Evolutionary conservation across 2,888 invertebrate species (phyloP).

Genomic region (Eudemis profundana): DNA sequence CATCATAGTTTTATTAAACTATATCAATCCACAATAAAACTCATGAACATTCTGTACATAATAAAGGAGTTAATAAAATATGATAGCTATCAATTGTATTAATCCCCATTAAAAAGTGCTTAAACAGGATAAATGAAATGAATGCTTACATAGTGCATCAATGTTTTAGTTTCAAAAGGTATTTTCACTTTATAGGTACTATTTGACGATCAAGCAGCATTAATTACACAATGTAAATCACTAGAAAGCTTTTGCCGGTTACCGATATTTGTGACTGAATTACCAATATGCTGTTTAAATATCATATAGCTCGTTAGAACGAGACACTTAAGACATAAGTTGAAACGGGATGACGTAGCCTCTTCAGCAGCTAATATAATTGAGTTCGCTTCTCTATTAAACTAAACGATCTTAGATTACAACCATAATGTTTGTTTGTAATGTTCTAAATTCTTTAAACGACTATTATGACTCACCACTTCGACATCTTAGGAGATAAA

Average conservation of each 20-base stretch:
- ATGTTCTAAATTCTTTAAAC: slow-evolving; percentile 9
- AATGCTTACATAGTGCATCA: no score
- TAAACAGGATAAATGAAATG: no score
- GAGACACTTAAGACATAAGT: background rate
- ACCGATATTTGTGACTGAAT: background rate
- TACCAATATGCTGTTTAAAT: background rate
- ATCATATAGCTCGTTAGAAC: background rate
- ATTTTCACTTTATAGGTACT: background rate
- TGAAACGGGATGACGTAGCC: background rate
- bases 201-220: background rate
- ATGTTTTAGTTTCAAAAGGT: no score
- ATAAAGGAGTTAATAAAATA: no score
- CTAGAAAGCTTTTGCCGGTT: slow-evolving; percentile 30
- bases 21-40: no score
- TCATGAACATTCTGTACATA: no score
- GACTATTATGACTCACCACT: slow-evolving; percentile 65
- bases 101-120: no score
- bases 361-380: slow-evolving; percentile 9
- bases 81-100: no score
- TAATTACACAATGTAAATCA: background rate
- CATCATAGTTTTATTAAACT: no score
- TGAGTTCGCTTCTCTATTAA: slow-evolving; percentile 2
- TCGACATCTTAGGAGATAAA: slow-evolving; percentile 65
- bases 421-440: slow-evolving; percentile 35
- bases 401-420: slow-evolving; percentile 14